Evolutionary conservation across 2,888 invertebrate genomes (phyloP).

Genomic region (Miltochrista miniata): DNA sequence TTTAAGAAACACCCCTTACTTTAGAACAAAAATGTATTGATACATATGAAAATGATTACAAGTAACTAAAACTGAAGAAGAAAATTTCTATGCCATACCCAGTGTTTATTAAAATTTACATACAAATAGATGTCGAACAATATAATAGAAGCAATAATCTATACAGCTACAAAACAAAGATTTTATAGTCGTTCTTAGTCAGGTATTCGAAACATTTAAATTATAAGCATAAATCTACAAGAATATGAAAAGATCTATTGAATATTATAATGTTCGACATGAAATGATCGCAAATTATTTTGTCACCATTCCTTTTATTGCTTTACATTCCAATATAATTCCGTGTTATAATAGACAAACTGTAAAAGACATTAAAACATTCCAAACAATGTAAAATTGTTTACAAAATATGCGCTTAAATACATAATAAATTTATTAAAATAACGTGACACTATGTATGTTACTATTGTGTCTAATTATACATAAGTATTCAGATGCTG

Average conservation of each 20-base stretch:
- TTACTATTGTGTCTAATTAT: conserved; percentile 74
- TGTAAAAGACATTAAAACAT: conserved; percentile 64
- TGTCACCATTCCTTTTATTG: conserved; percentile 44
- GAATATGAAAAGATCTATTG: not conserved
- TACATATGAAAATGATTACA: conserved; percentile 30
- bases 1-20: not conserved
- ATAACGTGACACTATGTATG: conserved; percentile 65
- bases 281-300: conserved; percentile 21
- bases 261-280: conserved; percentile 24
- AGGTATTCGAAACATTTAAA: too few relatives aligned
- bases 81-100: conserved; percentile 31
- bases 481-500: conserved; percentile 80
- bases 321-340: conserved; percentile 62
- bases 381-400: conserved; percentile 67
- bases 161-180: conserved; percentile 1
- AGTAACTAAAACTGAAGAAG: conserved; percentile 22
- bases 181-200: not conserved
- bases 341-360: conserved; percentile 40
- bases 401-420: conserved; percentile 75
- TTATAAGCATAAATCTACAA: conserved; percentile 1
- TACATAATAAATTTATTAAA: conserved; percentile 64
- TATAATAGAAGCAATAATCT: conserved; percentile 9
- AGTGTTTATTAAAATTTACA: conserved; percentile 33
- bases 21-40: too few relatives aligned
- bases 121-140: conserved; percentile 27